Conservation (phyloP, 2,797 vertebrate species). For the Gymnothorax reevesii region DNA sequence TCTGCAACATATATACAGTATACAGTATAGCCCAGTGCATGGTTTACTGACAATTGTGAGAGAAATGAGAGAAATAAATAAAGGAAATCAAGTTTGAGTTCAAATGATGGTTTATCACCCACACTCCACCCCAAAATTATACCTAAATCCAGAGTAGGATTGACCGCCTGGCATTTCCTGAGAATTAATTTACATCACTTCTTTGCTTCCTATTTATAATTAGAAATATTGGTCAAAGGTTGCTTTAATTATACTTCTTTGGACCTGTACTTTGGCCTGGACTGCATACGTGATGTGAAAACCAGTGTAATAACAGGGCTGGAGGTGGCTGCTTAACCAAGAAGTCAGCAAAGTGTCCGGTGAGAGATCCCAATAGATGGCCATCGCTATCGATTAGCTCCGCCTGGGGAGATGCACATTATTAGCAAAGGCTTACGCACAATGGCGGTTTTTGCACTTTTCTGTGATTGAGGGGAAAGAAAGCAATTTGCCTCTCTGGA, state of each 20-base stretch:
- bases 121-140: not conserved
- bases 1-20: no score
- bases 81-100: no score
- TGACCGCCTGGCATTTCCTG: not conserved
- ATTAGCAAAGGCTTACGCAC: slow-evolving; percentile 59
- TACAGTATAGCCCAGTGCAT: no score
- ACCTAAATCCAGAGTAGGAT: not conserved
- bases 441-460: slow-evolving; percentile 46
- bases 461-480: slow-evolving; percentile 47
- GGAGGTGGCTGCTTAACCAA: not conserved
- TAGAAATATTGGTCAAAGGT: not conserved
- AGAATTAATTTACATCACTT: not conserved
- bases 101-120: no score
- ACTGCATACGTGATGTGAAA: not conserved
- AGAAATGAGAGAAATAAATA: no score
- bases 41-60: no score
- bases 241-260: not conserved
- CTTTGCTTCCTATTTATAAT: not conserved
- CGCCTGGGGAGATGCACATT: slow-evolving; percentile 45
- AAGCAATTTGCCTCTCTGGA: slow-evolving; percentile 66
- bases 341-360: slow-evolving; percentile 10
- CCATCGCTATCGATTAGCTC: slow-evolving; percentile 63
- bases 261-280: not conserved
- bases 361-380: slow-evolving; percentile 44
- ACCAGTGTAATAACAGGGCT: not conserved